Conservation (phyloP, 2,888 invertebrate species). For the Orthosia incerta region DNA sequence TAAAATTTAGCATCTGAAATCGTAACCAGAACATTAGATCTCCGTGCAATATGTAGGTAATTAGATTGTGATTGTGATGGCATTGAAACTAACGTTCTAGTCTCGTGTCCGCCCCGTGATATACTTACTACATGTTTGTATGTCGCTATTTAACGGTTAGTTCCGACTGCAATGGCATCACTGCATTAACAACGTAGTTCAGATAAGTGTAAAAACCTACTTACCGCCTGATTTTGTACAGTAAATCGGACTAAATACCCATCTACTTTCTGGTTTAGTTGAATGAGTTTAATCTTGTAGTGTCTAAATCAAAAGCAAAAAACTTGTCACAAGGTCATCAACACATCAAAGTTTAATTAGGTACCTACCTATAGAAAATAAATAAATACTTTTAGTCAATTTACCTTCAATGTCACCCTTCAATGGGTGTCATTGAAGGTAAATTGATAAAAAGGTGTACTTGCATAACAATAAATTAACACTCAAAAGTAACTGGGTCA, state of each 20-base stretch:
- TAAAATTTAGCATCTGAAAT: not conserved
- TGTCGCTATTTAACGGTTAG: not conserved
- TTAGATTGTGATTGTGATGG: slow-evolving; percentile 35
- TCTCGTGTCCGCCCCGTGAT: slow-evolving; percentile 43
- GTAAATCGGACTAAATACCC: not conserved
- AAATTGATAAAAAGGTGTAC: not conserved
- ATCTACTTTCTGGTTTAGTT: not conserved
- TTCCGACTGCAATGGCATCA: not conserved
- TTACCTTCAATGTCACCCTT: no score
- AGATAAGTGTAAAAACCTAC: not conserved
- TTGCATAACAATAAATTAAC: not conserved
- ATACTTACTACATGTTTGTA: slow-evolving; percentile 2
- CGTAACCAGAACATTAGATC: slow-evolving; percentile 1
- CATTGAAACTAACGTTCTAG: slow-evolving; percentile 38
- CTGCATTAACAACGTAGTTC: not conserved
- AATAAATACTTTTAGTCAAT: not conserved
- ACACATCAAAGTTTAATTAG: not conserved
- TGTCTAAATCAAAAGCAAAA: not conserved
- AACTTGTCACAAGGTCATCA: not conserved
- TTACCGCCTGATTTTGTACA: not conserved
- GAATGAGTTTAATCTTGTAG: not conserved
- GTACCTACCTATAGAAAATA: not conserved
- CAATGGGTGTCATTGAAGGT: not conserved
- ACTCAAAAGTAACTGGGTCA: not conserved
- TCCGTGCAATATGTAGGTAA: not conserved